Conservation (phyloP, 2,797 vertebrate species). For the Graptemys geographica region DNA sequence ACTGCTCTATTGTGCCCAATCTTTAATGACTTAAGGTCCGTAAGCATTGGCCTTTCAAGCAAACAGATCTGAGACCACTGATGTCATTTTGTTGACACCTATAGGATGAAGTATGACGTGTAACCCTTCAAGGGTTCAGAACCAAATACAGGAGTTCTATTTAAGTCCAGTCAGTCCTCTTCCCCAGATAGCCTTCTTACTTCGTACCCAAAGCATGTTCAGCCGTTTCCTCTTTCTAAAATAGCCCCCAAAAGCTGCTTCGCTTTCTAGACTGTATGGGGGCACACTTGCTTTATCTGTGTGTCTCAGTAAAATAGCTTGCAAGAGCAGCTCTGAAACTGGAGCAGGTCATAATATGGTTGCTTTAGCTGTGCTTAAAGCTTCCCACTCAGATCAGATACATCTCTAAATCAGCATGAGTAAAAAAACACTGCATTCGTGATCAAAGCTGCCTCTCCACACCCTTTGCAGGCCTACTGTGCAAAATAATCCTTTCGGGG, state of each 20-base stretch:
- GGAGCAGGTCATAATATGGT: background rate
- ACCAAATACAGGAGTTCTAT: too few relatives aligned
- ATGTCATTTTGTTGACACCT: background rate
- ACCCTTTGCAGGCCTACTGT: background rate
- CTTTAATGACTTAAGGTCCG: conserved; percentile 2
- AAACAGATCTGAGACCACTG: background rate
- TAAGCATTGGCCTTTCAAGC: rapidly evolving
- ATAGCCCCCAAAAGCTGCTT: background rate
- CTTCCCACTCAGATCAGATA: background rate
- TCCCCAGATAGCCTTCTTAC: background rate
- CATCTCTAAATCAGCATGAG: rapidly evolving
- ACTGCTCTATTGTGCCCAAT: background rate
- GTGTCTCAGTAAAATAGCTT: background rate
- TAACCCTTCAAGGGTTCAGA: background rate
- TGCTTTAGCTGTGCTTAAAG: background rate
- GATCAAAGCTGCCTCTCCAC: conserved; percentile 21
- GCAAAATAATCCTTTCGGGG: background rate
- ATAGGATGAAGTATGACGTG: background rate
- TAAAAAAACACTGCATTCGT: background rate
- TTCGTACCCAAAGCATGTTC: rapidly evolving
- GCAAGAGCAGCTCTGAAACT: background rate
- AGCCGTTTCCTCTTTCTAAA: background rate
- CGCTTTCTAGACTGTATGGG: rapidly evolving
- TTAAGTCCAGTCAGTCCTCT: background rate
- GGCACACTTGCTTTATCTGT: background rate